These are phyloP conservation scores for Cnemophilus loriae DNA, from an alignment of 2,113 vertebrate genomes.

Conservation along the genomic window DNA sequence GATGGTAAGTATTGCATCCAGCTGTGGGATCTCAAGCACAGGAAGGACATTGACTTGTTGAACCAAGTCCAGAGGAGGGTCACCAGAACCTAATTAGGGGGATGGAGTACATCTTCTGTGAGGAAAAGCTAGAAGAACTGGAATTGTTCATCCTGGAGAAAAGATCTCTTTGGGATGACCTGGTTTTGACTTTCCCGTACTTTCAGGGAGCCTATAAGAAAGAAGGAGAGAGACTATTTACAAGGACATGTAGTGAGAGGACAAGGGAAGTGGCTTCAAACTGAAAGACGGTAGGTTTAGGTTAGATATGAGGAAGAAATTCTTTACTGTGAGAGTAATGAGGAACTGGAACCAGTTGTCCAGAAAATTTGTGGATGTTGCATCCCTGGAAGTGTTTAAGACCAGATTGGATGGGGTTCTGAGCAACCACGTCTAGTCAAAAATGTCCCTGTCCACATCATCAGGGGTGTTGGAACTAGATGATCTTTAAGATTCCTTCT, in stretches of 20 bases:
- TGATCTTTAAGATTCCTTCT: background rate
- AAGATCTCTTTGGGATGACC: background rate
- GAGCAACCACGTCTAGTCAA: background rate
- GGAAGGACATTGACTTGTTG: background rate
- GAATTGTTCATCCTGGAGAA: background rate
- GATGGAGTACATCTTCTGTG: background rate
- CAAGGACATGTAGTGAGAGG: background rate
- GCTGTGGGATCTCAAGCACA: background rate
- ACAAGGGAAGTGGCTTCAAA: background rate
- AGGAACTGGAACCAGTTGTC: accelerated
- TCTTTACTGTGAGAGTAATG: background rate
- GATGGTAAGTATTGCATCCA: background rate
- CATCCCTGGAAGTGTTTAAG: background rate
- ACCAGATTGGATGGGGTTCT: background rate
- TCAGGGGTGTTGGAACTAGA: background rate
- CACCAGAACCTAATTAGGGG: background rate
- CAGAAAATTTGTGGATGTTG: background rate
- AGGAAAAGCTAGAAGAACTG: background rate
- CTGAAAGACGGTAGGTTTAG: background rate
- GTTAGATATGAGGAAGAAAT: background rate
- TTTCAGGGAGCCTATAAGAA: background rate
- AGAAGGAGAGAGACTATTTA: background rate
- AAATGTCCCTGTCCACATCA: background rate
- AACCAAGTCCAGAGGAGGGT: background rate
- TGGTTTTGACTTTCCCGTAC: background rate